Evolutionary conservation across 2,888 invertebrate species (phyloP), one percentile per base, ranked within the genome.

Genomic region (Chrysolina haemoptera): DNA sequence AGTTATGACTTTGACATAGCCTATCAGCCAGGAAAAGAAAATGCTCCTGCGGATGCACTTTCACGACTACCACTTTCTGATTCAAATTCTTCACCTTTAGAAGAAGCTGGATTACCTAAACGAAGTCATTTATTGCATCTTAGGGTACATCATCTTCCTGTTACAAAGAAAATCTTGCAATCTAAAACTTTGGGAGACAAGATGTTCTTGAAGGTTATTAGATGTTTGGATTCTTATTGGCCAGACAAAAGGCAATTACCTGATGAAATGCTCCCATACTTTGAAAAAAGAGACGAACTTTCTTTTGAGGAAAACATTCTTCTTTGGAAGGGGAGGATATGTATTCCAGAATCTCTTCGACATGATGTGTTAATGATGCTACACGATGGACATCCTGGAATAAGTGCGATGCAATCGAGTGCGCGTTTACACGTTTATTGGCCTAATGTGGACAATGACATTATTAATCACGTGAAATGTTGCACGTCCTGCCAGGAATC

Each of bases 391-490:
- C 78, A 79, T 62, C 74, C 73, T 0, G 78, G 76, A n/a, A 74
- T 78, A n/a, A 75, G 68, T 6, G 79, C 79, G 10, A 78, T 81
- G 80, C 76, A 78, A 65, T 78, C 80, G 11, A 53, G 73, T 10
- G 73, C 80, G 20, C 46, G 65, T 59, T 35, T 77, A 43, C 79
- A 81, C 64, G 75, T 81, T 14, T 80, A 76, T 68, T 79, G 81
- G 79, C 81, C 78, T 53, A 27, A 27, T 27, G 27, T 27, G 27
- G 27, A 27, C 27, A 27, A 27, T 27, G 27, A 27, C 27, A 27
- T 27, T 27, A 27, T 27, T 27, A 27, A 27, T 27, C 27, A 27
- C 27, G 66, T 70, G 59, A 22, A 22, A 35, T 78, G 78, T 53
- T 16, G 10, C 14, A 22, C 27, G 27, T 27, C 71, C 16, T 80